Percentiles rank a stretch among this genome's conserved stretches.
Evolutionary conservation across 2,888 invertebrate species (phyloP).

Genomic region (Campoplex capitator): DNA sequence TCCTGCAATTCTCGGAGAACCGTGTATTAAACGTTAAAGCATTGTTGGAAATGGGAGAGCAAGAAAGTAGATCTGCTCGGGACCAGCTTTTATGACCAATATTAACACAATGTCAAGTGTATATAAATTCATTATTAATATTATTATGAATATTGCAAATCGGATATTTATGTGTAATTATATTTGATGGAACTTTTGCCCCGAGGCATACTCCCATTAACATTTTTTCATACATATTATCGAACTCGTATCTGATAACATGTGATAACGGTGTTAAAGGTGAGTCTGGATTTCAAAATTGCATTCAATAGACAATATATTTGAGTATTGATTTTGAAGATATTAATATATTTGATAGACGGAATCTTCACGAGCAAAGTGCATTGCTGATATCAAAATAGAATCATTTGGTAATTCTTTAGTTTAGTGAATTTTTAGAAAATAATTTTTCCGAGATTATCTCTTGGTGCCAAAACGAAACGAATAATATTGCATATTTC

Average conservation of each 20-base stretch:
- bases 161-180: not conserved
- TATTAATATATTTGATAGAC: no score
- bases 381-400: no score
- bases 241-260: no score
- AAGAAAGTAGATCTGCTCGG: slow-evolving; percentile 39
- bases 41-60: slow-evolving; percentile 59
- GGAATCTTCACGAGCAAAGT: no score
- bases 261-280: not conserved
- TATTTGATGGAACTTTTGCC: no score
- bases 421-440: no score
- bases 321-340: no score
- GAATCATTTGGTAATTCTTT: no score
- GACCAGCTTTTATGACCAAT: slow-evolving; percentile 40
- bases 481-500: not conserved
- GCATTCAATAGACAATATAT: not conserved
- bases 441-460: no score
- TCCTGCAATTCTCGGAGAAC: slow-evolving; percentile 47
- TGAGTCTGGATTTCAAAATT: not conserved
- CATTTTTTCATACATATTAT: not conserved
- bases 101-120: slow-evolving; percentile 45
- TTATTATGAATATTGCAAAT: slow-evolving; percentile 33
- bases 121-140: slow-evolving; percentile 58
- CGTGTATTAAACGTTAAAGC: slow-evolving; percentile 70
- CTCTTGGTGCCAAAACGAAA: not conserved
- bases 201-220: no score